Evolutionary conservation across 2,797 vertebrate genomes (phyloP).

Genomic region (Anolis apletophallus): DNA sequence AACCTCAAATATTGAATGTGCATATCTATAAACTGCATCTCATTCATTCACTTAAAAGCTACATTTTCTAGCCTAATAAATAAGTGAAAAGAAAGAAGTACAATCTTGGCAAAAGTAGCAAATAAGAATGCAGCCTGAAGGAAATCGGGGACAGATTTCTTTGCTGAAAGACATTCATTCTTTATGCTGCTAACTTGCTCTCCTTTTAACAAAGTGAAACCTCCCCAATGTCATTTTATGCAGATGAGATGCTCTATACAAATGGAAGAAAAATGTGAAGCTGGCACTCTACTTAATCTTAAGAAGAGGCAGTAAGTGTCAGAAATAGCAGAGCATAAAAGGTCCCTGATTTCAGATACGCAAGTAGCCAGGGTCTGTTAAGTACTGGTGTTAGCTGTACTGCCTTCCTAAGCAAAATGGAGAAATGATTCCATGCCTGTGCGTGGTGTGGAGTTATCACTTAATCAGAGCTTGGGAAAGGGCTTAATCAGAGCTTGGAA

Average conservation of each 20-base stretch:
- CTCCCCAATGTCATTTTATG: conserved; percentile 35
- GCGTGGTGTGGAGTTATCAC: background rate
- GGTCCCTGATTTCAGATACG: conserved; percentile 13
- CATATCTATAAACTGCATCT: background rate
- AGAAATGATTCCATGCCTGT: background rate
- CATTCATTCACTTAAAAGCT: conserved; percentile 15
- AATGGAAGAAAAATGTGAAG: conserved; percentile 31
- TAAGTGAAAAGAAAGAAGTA: conserved; percentile 21
- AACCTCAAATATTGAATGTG: conserved; percentile 21
- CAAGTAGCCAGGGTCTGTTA: background rate
- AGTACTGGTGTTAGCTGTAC: background rate
- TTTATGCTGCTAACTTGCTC: conserved; percentile 60
- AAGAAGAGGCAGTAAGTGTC: conserved; percentile 10
- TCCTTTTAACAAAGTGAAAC: conserved; percentile 60
- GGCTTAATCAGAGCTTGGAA: no score
- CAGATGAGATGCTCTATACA: conserved; percentile 31
- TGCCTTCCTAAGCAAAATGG: background rate
- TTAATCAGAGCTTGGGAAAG: no score
- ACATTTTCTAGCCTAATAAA: conserved; percentile 48
- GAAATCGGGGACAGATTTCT: conserved; percentile 55
- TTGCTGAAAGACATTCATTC: conserved; percentile 62
- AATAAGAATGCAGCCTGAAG: conserved; percentile 50
- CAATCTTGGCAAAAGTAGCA: conserved; percentile 27
- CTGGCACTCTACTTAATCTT: conserved; percentile 35
- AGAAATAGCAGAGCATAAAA: conserved; percentile 13